Evolutionary conservation across 2,888 invertebrate species (phyloP).

Genomic region (Trichacis sp.): DNA sequence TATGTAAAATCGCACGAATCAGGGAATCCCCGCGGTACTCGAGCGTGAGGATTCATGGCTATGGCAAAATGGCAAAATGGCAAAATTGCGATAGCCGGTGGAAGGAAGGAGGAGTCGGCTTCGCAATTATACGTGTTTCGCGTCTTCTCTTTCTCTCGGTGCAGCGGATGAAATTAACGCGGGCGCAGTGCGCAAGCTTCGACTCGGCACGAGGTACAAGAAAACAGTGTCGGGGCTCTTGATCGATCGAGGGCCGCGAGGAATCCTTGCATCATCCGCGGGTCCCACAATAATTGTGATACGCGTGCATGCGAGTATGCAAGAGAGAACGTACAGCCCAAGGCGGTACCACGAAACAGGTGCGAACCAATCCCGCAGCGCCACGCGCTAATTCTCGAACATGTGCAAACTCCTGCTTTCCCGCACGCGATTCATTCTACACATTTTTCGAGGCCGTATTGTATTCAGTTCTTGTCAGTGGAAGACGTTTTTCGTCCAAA

Average conservation of each 20-base stretch:
- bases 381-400: slow-evolving; percentile 62
- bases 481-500: too few relatives aligned
- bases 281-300: slow-evolving; percentile 12
- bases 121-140: slow-evolving; percentile 58
- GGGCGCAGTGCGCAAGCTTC: too few relatives aligned
- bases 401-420: slow-evolving; percentile 30
- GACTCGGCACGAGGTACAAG: too few relatives aligned
- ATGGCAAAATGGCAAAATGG: slow-evolving; percentile 50
- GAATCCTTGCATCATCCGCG: too few relatives aligned
- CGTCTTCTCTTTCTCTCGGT: too few relatives aligned
- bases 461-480: too few relatives aligned
- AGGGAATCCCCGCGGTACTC: slow-evolving; percentile 35
- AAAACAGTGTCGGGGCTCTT: too few relatives aligned
- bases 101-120: slow-evolving; percentile 55
- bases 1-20: slow-evolving; percentile 38
- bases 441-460: too few relatives aligned
- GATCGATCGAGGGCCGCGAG: too few relatives aligned
- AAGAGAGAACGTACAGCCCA: slow-evolving; percentile 36
- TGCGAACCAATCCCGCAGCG: slow-evolving; percentile 63
- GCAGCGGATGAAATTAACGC: slow-evolving; percentile 58
- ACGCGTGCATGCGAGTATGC: slow-evolving; percentile 27
- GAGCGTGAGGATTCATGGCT: slow-evolving; percentile 34
- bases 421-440: slow-evolving; percentile 39
- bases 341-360: slow-evolving; percentile 65
- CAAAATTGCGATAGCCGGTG: too few relatives aligned